Evolutionary conservation across 2,888 invertebrate genomes (phyloP), one percentile per base, ranked within the genome.

Genomic region (Conistra vaccinii): DNA sequence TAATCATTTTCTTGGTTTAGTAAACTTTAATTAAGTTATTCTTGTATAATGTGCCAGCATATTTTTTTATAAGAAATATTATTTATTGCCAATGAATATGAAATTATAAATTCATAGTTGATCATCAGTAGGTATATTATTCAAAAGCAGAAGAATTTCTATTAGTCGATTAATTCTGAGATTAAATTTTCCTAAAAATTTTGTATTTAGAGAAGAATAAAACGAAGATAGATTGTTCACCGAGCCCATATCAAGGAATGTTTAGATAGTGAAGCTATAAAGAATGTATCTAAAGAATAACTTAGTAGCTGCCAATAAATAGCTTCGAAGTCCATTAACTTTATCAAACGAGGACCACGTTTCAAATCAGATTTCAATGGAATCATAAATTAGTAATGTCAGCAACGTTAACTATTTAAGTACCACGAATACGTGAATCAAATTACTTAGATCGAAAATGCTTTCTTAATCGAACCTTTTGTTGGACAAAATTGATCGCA

Each of bases 321-420:
- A 78, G 78, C 80, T 77, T 73, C 53, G 48, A 12, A 86, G 63
- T 83, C 84, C 85, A 86, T 82, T 86, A 88, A 86, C 75, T 78
- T 87, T 85, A 87, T 86, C 85, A 87, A 86, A 81, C 77, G 72
- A 78, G 74, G 74, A 76, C 86, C 85, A 87, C 87, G 88, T 86
- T 89, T 90, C 87, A 88, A 89, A 85, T 90, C 88, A 83, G 83
- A 90, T 90, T 91, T 92, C 90, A 91, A 91, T 90, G 81, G 90
- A 89, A 89, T 87, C 87, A 89, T 92, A 92, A 91, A 92, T 91
- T 89, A 90, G 86, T 88, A 86, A 81, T 88, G 89, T 90, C 90
- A 90, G 86, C 81, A 81, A 80, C 78, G 87, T 87, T 86, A 89
- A 88, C 86, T 87, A 88, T 78, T 75, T 84, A 81, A 77, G 81